A percentile compares a stretch with the other conserved stretches of the same genome.
Conservation (phyloP, 2,113 vertebrate genomes). For the Cavia porcellus region DNA sequence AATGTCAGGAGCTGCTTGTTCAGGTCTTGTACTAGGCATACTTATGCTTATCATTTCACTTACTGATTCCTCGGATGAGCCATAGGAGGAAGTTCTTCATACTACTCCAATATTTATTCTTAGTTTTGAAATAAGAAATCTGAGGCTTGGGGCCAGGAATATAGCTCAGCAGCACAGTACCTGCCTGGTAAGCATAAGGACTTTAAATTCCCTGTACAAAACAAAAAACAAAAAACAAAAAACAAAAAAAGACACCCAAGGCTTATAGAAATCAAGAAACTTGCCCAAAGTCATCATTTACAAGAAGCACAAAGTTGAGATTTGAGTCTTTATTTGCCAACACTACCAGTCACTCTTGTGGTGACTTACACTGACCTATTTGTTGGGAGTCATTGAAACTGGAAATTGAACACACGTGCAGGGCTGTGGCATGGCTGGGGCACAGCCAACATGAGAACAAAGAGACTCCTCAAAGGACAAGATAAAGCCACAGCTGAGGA, state of each 20-base stretch:
- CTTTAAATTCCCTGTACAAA: too few species aligned
- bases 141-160: background rate
- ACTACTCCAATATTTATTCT: background rate
- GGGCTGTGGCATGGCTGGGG: too few species aligned
- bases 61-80: background rate
- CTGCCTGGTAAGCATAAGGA: too few species aligned
- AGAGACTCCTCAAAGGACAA: too few species aligned
- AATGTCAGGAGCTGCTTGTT: background rate
- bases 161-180: too few species aligned
- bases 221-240: too few species aligned
- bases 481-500: too few species aligned
- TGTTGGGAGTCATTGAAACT: too few species aligned
- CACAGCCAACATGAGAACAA: too few species aligned
- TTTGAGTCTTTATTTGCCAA: background rate
- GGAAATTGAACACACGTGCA: too few species aligned
- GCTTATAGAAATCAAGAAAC: constrained; percentile 23
- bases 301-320: background rate
- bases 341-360: background rate
- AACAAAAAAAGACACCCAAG: background rate
- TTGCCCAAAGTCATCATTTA: background rate
- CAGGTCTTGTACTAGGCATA: background rate
- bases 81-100: background rate
- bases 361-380: background rate
- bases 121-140: constrained; percentile 2
- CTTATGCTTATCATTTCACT: background rate